Conservation (phyloP, 1,140 invertebrate species). For the Thaumatotibia leucotreta region DNA sequence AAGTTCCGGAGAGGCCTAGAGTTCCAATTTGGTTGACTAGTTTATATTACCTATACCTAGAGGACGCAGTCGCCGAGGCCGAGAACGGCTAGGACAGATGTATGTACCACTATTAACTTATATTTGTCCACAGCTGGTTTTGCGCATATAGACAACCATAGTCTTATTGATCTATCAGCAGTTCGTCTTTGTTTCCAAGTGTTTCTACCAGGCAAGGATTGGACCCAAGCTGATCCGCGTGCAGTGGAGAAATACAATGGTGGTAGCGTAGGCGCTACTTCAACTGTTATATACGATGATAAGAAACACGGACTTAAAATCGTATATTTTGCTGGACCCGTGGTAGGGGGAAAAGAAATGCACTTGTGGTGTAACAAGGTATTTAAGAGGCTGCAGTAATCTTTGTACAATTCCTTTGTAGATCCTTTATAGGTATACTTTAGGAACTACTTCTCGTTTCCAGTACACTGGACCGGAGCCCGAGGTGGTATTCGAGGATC, state of each 20-base stretch:
- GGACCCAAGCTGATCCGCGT: conserved; percentile 73
- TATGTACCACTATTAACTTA: too few relatives aligned
- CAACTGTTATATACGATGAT: conserved; percentile 93
- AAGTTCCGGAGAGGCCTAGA: too few relatives aligned
- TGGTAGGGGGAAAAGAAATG: conserved; percentile 89
- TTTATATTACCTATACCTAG: too few relatives aligned
- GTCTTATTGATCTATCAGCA: conserved; percentile 91
- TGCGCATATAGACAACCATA: conserved; percentile 84
- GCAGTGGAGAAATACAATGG: conserved; percentile 85
- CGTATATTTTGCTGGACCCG: conserved; percentile 85
- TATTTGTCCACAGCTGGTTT: conserved; percentile 85
- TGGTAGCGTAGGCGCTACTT: conserved; percentile 83
- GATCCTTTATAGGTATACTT: too few relatives aligned
- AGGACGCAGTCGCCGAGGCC: too few relatives aligned
- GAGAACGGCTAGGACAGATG: too few relatives aligned
- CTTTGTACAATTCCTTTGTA: too few relatives aligned
- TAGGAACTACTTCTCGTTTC: too few relatives aligned
- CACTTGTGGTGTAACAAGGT: conserved; percentile 94
- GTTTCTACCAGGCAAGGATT: conserved; percentile 76
- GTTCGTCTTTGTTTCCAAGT: conserved; percentile 95
- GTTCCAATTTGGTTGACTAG: too few relatives aligned
- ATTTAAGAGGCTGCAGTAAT: too few relatives aligned
- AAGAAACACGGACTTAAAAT: conserved; percentile 93
- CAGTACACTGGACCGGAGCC: neutral
- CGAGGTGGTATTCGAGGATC: neutral